Evolutionary conservation across 2,797 vertebrate genomes (phyloP), one percentile per base, ranked within the genome.

Genomic region (Cottoperca gobio): DNA sequence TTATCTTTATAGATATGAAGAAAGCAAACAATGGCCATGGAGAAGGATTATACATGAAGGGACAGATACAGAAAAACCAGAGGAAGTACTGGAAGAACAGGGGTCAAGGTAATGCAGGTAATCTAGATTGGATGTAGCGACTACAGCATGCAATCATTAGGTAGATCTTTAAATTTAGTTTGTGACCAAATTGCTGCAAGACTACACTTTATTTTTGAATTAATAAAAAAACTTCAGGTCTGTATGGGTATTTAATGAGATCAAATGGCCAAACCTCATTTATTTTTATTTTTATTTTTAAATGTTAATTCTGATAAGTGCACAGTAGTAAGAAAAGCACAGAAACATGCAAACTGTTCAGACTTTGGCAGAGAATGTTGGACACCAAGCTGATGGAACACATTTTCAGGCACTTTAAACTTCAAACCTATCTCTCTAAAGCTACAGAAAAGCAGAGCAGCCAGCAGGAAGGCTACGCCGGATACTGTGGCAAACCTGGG

Each of bases 51-150:
- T 6, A 1, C 6, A 21, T 45, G 31, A 82, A 23, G 12, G 79
- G 69, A 50, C 31, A 72, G 2, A 1, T 19, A 1, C 82, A 61
- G 10, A 86, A 53, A 5, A 81, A 75, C 33, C 52, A 55, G 16
- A 89, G 50, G 82, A 84, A 66, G 58, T 82, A 64, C 6, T 39
- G 77, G 81, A 86, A 53, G 53, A 71, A 57, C 62, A 83, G 59
- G 59, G 74, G 59, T 23, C 79, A 75, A 79, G 86, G 90, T 91
- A 70, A 70, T 19, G 17, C 10, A 48, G 49, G 19, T 19, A 3
- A 14, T 23, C 4, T 23, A 10, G 16, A 37, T 21, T 21, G 0
- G 10, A 33, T n/a, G 1, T 33, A 6, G 11, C 3, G 4, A 35
- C 19, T 24, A 2, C 35, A 53, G 14, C 7, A 52, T 16, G 21